Percentiles rank a stretch among this genome's conserved stretches.
phyloP scores from a whole-genome alignment of 2,113 vertebrate species.

The Ammodytes marinus region DNA sequence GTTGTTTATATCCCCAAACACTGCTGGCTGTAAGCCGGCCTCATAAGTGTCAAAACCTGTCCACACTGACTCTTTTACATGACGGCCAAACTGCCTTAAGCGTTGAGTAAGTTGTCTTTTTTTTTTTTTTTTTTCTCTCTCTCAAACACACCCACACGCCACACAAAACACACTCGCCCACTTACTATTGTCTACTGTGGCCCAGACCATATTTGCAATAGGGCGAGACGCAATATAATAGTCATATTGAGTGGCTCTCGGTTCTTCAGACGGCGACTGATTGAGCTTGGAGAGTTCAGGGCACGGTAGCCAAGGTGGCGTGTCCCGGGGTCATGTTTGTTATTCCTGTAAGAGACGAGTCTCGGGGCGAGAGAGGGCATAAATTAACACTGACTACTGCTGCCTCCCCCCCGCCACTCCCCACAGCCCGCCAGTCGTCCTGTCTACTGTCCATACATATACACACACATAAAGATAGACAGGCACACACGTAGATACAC shows the following conservation, averaged over 20 bases:
- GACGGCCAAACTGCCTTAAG: constrained; percentile 65
- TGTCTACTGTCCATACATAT: constrained; percentile 76
- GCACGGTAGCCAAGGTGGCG: constrained; percentile 81
- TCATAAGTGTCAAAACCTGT: constrained; percentile 78
- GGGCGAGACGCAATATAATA: constrained; percentile 72
- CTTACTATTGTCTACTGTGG: constrained; percentile 77
- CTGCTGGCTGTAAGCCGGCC: constrained; percentile 68
- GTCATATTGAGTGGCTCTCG: constrained; percentile 75
- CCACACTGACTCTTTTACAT: constrained; percentile 70
- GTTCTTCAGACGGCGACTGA: constrained; percentile 70
- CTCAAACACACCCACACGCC: constrained; percentile 26
- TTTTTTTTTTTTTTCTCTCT: constrained; percentile 52
- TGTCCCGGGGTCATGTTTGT: constrained; percentile 85
- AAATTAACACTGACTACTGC: constrained; percentile 83
- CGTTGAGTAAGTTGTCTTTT: constrained; percentile 51
- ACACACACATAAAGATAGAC: constrained; percentile 69
- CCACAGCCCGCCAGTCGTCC: constrained; percentile 61
- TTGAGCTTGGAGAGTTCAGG: constrained; percentile 77
- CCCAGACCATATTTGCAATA: constrained; percentile 48
- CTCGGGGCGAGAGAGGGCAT: constrained; percentile 76
- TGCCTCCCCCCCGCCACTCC: constrained; percentile 29
- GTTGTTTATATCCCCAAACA: constrained; percentile 79
- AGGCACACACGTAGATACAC: constrained; percentile 65
- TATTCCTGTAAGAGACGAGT: constrained; percentile 83
- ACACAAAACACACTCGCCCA: constrained; percentile 63